These are phyloP conservation scores for Epirrita christyi DNA, from an alignment of 2,888 invertebrate genomes.

Conservation along the genomic window DNA sequence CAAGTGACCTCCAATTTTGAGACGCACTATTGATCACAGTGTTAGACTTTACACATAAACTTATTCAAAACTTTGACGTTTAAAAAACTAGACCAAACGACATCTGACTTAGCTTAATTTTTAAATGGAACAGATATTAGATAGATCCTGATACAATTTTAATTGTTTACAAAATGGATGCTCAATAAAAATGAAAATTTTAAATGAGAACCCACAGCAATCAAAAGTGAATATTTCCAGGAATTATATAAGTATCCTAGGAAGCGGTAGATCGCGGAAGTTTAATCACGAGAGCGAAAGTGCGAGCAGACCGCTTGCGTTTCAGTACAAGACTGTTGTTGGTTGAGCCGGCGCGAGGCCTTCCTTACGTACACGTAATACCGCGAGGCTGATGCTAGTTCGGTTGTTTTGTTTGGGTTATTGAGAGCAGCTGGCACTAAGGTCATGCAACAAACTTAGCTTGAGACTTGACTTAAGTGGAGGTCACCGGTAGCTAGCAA, in stretches of 20 bases:
- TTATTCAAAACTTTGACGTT: neutral
- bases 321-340: slow-evolving; percentile 68
- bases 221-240: slow-evolving; percentile 1
- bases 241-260: slow-evolving; percentile 14
- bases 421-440: slow-evolving; percentile 17
- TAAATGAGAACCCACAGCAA: neutral
- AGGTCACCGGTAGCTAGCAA: too few species aligned
- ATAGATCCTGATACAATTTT: neutral
- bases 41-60: neutral
- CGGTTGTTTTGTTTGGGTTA: slow-evolving; percentile 22
- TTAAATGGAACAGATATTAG: neutral
- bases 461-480: too few species aligned
- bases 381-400: slow-evolving; percentile 42
- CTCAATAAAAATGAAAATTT: neutral
- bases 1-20: neutral
- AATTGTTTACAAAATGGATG: neutral
- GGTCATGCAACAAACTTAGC: too few species aligned
- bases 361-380: slow-evolving; percentile 71
- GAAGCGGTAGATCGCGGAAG: slow-evolving; percentile 53
- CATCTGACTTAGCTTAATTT: neutral
- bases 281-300: slow-evolving; percentile 72
- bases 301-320: slow-evolving; percentile 70
- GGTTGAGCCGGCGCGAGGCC: slow-evolving; percentile 46
- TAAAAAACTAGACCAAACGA: neutral
- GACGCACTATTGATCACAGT: too few species aligned